These are phyloP conservation scores for Dryocosmus kuriphilus DNA, from an alignment of 2,888 invertebrate species.

Conservation along the genomic window DNA sequence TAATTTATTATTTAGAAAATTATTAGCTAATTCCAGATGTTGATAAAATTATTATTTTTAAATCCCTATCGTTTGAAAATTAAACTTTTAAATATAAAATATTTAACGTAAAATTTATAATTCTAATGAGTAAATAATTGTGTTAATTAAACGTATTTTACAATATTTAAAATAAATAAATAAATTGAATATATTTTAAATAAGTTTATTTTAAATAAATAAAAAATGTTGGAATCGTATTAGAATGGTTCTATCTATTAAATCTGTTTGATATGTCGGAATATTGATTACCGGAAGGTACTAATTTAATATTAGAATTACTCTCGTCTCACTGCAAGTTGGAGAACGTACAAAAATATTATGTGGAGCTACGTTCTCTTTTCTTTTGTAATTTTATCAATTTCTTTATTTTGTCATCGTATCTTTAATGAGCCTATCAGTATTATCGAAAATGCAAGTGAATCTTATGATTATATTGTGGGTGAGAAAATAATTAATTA, in stretches of 20 bases:
- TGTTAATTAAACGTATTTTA: no score
- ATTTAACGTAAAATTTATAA: background rate
- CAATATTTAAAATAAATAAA: background rate
- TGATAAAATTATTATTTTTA: background rate
- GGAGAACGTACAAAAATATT: conserved; percentile 40
- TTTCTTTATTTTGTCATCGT: conserved; percentile 69
- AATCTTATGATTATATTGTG: conserved; percentile 72
- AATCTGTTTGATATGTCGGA: conserved; percentile 41
- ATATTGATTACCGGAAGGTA: conserved; percentile 62
- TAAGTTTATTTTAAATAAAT: background rate
- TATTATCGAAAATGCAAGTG: conserved; percentile 65
- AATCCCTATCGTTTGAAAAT: background rate
- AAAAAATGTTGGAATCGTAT: background rate
- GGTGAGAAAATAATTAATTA: conserved; percentile 62
- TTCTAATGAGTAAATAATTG: background rate
- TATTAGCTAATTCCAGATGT: background rate
- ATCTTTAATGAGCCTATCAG: conserved; percentile 66
- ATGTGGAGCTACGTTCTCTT: conserved; percentile 71
- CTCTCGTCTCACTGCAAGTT: conserved; percentile 51
- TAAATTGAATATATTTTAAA: background rate
- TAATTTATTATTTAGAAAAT: no score
- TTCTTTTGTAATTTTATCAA: conserved; percentile 62
- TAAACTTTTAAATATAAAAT: background rate
- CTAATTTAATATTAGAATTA: conserved; percentile 74
- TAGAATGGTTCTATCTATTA: background rate